Evolutionary conservation across 2,113 vertebrate genomes (phyloP), one percentile per base, ranked within the genome.

Genomic region (Phaetusa simplex): DNA sequence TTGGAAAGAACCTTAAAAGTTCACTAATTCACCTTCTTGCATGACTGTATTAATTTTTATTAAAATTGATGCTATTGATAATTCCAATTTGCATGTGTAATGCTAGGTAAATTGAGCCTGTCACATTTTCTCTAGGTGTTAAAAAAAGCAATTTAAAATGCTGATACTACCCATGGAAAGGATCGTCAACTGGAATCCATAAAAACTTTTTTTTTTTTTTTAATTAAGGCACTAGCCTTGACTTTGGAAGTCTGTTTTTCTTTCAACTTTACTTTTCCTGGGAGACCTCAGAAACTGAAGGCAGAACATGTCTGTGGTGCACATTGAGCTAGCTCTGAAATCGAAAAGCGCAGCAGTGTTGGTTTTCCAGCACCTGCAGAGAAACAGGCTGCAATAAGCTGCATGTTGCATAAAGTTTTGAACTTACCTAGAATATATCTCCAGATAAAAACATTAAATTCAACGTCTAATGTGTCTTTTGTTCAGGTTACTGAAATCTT

Each of bases 271-370:
- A 34, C 1, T 40, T 88, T 84, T 91, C 38, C 32, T 71, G 23
- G 6, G 21, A 70, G 2, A 66, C 12, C 21, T 95, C 24, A 67
- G 29, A 77, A 78, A 91, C 5, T 42, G 16, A 74, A 82, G 38
- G 17, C 3, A 52, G n/a, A 58, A 55, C 7, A 62, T 14, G 8
- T 38, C 29, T 43, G 24, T 67, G 34, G 9, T 86, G 36, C 18
- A 49, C 21, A 12, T 5, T 45, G 6, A 87, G 5, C n/a, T 32
- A 26, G 2, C 9, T 83, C 45, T 62, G 49, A 64, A 92, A 79
- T 30, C 2, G 72, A 74, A 67, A 86, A 47, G 1, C 1, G 0
- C 21, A 58, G 3, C 3, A 70, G 5, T 5, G 9, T 3, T 69
- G 9, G 6, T 36, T 78, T 53, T 62, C 9, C 15, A 67, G 8